Evolutionary conservation across 2,797 vertebrate species (phyloP), one percentile per base, ranked within the genome.

Genomic region (Jordanella pulchra): DNA sequence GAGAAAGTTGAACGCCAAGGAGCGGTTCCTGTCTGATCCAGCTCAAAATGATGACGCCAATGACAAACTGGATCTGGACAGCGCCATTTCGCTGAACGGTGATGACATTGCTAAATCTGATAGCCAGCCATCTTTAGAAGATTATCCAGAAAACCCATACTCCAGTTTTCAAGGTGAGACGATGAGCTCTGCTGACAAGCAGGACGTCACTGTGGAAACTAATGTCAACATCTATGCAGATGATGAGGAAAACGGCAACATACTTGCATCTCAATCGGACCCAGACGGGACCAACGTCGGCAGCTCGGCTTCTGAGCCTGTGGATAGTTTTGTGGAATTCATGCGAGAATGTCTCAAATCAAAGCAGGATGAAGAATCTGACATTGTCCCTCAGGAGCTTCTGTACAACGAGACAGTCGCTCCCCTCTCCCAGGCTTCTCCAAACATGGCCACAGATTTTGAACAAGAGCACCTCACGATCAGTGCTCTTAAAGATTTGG

Each of bases 401-500:
- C 10, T 44, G 14, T 35, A 76, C 25, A 47, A 71, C 0, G 72
- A 86, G 75, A 73, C 76, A 4, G 71, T 15, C 30, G 14, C 76
- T 13, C 61, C 66, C 55, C 4, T 78, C 23, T 76, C 70, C 54
- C 77, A 79, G 35, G 64, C 73, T 14, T 75, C 85, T 6, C 93
- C 91, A 18, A 78, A 77, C 3, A 84, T 80, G 67, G 86, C 92
- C 74, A 89, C 95, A 72, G 94, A 96, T 72, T 84, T 96, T 67
- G 96, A 97, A 73, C 94, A 96, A 79, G 96, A 97, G 42, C 86
- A 80, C 30, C 92, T 95, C 50, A 96, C 96, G 0, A 95, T 96
- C 76, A 91, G 65, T 87, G 95, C 95, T 47, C 93, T 96, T 58
- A 94, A 93, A 90, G 95, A 96, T 73, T 79, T 95, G 25, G 94